Evolutionary conservation across 2,888 invertebrate genomes (phyloP).

Genomic region (Polydrusus tereticollis): DNA sequence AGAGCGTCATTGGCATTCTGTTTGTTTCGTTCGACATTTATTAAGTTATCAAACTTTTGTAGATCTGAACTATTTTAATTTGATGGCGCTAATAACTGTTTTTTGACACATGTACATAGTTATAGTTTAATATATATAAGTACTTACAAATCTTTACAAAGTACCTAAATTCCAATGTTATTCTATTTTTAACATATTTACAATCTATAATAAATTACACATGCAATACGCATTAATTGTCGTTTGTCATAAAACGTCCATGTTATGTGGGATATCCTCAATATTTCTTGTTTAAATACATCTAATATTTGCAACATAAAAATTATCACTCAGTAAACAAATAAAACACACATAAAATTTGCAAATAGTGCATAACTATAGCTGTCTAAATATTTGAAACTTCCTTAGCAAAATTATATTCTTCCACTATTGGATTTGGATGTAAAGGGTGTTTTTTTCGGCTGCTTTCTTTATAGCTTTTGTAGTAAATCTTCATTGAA

Average conservation of each 20-base stretch:
- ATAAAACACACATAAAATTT: background rate
- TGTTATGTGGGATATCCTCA: no score
- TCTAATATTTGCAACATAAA: background rate
- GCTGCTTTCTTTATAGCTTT: slow-evolving; percentile 71
- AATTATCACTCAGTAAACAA: background rate
- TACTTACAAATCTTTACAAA: background rate
- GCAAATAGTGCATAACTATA: background rate
- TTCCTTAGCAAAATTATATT: slow-evolving; percentile 58
- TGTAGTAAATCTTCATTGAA: slow-evolving; percentile 65
- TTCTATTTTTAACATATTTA: background rate
- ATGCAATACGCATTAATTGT: background rate
- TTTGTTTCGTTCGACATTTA: no score
- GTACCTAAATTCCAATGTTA: background rate
- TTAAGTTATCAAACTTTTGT: no score
- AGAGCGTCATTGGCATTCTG: no score
- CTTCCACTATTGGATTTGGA: slow-evolving; percentile 73
- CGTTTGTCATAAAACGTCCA: slow-evolving; percentile 3
- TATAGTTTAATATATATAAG: background rate
- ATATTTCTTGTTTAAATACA: background rate
- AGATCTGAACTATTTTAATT: no score
- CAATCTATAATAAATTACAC: slow-evolving; percentile 4
- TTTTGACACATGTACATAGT: background rate
- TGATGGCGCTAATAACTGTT: background rate
- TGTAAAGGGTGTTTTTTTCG: slow-evolving; percentile 70
- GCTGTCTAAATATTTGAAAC: background rate